Evolutionary conservation across 1,140 invertebrate species (phyloP).

Genomic region (Ctenoplectra terminalis): DNA sequence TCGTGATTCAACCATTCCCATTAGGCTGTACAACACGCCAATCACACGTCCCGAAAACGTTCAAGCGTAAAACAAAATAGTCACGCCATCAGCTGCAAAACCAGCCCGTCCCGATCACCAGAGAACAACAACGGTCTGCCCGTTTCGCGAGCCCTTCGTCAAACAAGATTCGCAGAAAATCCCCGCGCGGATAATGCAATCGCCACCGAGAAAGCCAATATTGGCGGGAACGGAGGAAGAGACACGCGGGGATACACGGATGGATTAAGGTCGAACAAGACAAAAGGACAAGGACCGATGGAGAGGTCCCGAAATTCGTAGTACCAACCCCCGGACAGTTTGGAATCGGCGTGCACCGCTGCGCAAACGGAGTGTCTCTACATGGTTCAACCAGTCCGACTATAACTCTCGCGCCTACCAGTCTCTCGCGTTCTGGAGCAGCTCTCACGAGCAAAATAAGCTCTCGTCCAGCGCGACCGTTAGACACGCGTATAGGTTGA

Average conservation of each 20-base stretch:
- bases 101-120: not conserved
- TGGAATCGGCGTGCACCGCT: not conserved
- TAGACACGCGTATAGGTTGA: conserved; percentile 49
- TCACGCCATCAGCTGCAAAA: conserved; percentile 16
- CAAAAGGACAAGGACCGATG: not conserved
- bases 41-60: conserved; percentile 30
- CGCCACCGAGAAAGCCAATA: not conserved
- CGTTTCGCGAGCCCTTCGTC: not conserved
- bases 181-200: conserved; percentile 24
- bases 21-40: conserved; percentile 6
- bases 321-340: not conserved
- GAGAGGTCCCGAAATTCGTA: not conserved
- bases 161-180: conserved; percentile 27
- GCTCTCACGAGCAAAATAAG: conserved; percentile 46
- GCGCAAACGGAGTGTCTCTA: not conserved
- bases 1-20: conserved; percentile 10
- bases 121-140: not conserved
- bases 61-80: conserved; percentile 29
- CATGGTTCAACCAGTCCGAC: not conserved
- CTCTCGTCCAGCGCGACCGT: conserved; percentile 35
- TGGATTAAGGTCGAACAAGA: conserved; percentile 32
- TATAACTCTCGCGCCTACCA: not conserved
- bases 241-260: not conserved
- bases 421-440: conserved; percentile 12
- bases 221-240: conserved; percentile 7